Conservation (phyloP, 2,888 invertebrate genomes). For the Sminthurides aquaticus region DNA sequence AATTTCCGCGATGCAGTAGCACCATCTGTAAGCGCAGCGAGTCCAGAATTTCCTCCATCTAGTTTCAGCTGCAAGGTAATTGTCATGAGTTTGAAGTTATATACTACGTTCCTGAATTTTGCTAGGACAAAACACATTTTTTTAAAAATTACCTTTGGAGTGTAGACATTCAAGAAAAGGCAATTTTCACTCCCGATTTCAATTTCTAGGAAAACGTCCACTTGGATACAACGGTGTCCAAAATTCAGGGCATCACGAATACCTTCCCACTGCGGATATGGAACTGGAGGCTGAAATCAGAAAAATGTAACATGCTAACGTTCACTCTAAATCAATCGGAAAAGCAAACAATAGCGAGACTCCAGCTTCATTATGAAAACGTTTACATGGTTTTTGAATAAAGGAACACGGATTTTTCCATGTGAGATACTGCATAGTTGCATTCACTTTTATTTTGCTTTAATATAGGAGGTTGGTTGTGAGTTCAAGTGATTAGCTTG, state of each 20-base stretch:
- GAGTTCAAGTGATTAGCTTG: too few relatives aligned
- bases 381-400: too few relatives aligned
- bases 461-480: too few relatives aligned
- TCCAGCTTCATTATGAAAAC: background rate
- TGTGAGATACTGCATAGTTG: too few relatives aligned
- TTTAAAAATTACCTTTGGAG: constrained; percentile 11
- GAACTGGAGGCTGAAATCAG: constrained; percentile 19
- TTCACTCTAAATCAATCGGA: background rate
- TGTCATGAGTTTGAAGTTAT: too few relatives aligned
- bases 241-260: constrained; percentile 16
- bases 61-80: background rate
- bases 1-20: background rate
- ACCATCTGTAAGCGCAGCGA: background rate
- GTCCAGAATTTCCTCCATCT: background rate
- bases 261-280: constrained; percentile 20
- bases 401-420: too few relatives aligned
- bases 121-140: too few relatives aligned
- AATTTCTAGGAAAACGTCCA: constrained; percentile 20
- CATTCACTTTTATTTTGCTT: too few relatives aligned
- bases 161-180: constrained; percentile 16
- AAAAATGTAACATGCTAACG: background rate
- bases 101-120: too few relatives aligned
- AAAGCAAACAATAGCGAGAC: background rate
- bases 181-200: constrained; percentile 23
- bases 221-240: constrained; percentile 21